Conservation (phyloP, 2,888 invertebrate genomes). For the Onthophagus sagittarius region DNA sequence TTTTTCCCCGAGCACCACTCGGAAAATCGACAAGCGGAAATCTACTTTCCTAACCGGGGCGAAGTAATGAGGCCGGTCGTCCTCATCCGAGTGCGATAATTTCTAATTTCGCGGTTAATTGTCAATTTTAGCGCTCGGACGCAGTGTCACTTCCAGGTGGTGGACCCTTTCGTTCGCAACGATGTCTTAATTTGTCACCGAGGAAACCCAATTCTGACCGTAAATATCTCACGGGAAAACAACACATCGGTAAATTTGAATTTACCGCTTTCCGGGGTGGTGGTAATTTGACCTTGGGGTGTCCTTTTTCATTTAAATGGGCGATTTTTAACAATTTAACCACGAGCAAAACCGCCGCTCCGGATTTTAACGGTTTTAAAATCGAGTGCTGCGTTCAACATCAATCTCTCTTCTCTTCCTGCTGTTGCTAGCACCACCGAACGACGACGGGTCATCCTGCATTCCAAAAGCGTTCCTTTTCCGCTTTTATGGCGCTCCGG, state of each 20-base stretch:
- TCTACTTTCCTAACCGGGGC: not conserved
- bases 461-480: not conserved
- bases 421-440: too few species aligned
- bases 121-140: not conserved
- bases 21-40: not conserved
- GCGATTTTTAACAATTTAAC: not conserved
- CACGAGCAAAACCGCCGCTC: not conserved
- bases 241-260: not conserved
- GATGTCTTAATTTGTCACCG: not conserved
- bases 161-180: not conserved
- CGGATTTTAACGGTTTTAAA: not conserved
- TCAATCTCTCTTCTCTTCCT: not conserved
- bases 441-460: not conserved
- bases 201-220: not conserved
- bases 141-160: not conserved
- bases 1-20: not conserved
- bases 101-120: not conserved
- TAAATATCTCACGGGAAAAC: not conserved
- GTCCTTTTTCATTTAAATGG: not conserved
- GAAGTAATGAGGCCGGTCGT: not conserved
- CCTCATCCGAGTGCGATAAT: not conserved
- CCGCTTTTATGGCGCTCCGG: not conserved
- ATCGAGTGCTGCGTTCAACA: not conserved
- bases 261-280: not conserved
- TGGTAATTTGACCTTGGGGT: not conserved